phyloP scores from a whole-genome alignment of 2,888 invertebrate genomes.

The Dorcus hopei region DNA sequence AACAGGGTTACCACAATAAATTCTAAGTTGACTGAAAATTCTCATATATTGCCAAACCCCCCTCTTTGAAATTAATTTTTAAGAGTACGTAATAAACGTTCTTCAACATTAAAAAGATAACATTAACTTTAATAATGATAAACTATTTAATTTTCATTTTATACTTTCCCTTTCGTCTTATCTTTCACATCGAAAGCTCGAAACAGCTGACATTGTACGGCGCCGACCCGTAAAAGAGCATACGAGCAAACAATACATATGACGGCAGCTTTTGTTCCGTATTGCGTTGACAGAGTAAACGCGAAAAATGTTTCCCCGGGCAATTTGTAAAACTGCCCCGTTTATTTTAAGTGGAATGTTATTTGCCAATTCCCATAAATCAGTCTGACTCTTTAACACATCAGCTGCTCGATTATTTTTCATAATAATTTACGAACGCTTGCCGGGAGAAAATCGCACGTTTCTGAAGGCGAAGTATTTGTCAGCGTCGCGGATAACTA shows the following conservation, averaged over 20 bases:
- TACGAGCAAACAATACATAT: neutral
- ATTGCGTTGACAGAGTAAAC: slow-evolving; percentile 11
- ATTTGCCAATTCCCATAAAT: slow-evolving; percentile 33
- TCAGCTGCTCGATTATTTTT: neutral
- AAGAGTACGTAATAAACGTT: too few species aligned
- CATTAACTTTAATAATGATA: too few species aligned
- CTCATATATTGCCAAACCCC: too few species aligned
- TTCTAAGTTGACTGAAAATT: too few species aligned
- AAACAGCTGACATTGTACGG: too few species aligned
- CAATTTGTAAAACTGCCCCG: slow-evolving; percentile 32
- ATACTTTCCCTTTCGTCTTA: too few species aligned
- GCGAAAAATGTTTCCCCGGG: slow-evolving; percentile 21
- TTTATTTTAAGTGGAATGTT: slow-evolving; percentile 32
- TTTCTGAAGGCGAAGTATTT: neutral
- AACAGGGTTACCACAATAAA: too few species aligned
- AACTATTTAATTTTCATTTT: too few species aligned
- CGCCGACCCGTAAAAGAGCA: too few species aligned
- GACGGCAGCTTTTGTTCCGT: slow-evolving; percentile 6
- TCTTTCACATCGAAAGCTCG: too few species aligned
- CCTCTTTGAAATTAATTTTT: too few species aligned
- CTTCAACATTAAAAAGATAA: too few species aligned
- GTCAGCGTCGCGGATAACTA: neutral
- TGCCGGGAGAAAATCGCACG: neutral
- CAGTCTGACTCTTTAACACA: slow-evolving; percentile 18
- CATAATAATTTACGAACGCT: neutral